Evolutionary conservation across 2,888 invertebrate species (phyloP).

Genomic region (Diploptera punctata): DNA sequence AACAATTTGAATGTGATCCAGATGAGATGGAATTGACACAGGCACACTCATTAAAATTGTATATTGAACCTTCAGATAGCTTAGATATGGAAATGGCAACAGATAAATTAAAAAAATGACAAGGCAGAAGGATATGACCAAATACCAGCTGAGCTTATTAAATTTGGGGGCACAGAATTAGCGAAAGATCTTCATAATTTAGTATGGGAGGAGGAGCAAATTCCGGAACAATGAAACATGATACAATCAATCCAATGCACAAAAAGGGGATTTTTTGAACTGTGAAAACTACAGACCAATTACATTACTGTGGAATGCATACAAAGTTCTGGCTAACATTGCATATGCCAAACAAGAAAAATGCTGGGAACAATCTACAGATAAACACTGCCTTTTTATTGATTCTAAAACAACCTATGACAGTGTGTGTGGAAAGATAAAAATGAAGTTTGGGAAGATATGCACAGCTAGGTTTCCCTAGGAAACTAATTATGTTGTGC

Average conservation of each 20-base stretch:
- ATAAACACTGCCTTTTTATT: neutral
- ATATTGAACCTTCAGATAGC: neutral
- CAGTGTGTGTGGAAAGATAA: neutral
- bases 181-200: neutral
- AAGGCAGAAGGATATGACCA: neutral
- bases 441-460: neutral
- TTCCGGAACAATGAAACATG: neutral
- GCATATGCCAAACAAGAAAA: neutral
- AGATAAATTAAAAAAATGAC: neutral
- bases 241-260: neutral
- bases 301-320: no score
- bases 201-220: neutral
- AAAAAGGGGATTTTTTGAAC: neutral
- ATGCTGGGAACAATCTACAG: neutral
- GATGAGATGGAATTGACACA: neutral
- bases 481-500: neutral
- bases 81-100: neutral
- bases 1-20: neutral
- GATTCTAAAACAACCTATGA: no score
- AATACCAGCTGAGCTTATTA: neutral
- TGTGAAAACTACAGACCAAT: no score
- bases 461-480: neutral
- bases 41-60: neutral
- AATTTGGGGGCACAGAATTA: neutral
- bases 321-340: neutral